Evolutionary conservation across 2,797 vertebrate genomes (phyloP).

Genomic region (Smutsia temminckii): DNA sequence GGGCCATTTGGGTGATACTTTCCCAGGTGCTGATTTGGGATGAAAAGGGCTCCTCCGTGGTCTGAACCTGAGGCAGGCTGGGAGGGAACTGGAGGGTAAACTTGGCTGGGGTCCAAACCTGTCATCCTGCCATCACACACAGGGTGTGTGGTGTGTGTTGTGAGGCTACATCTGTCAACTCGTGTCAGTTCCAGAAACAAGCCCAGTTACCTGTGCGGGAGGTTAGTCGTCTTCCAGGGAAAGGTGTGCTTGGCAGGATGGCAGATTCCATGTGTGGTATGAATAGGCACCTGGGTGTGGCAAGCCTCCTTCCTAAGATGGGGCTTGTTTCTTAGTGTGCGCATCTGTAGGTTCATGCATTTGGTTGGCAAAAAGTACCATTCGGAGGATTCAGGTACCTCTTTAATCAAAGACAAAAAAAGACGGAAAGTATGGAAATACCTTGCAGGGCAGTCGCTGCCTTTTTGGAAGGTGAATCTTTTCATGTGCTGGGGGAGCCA

Average conservation of each 20-base stretch:
- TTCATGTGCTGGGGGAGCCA: rapidly evolving
- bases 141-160: rapidly evolving
- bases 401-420: no score
- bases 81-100: background rate
- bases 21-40: background rate
- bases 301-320: background rate
- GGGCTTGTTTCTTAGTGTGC: background rate
- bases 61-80: background rate
- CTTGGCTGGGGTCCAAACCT: background rate
- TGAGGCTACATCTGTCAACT: rapidly evolving
- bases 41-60: background rate
- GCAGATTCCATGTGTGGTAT: rapidly evolving
- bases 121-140: background rate
- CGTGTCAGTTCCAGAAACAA: background rate
- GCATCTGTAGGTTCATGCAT: no score
- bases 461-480: background rate
- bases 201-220: rapidly evolving
- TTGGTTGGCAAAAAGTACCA: background rate
- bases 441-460: no score
- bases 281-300: background rate
- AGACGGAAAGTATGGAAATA: rapidly evolving
- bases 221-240: background rate
- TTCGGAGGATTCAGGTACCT: background rate
- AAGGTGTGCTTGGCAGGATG: background rate
- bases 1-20: background rate